Conservation (phyloP, 2,888 invertebrate genomes). For the Dolichopus griseipennis region DNA sequence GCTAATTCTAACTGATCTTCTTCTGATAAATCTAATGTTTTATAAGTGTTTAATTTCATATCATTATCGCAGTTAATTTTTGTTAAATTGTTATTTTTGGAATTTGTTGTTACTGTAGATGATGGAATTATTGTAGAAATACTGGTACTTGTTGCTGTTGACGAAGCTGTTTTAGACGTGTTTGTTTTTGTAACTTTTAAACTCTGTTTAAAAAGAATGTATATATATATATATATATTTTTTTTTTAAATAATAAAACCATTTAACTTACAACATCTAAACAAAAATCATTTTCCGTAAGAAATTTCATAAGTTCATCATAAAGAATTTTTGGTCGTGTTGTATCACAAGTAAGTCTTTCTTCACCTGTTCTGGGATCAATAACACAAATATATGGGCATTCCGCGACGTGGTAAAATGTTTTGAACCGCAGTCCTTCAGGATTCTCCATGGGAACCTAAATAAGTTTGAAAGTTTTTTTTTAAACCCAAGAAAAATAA, state of each 20-base stretch:
- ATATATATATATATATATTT: background rate
- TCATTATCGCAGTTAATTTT: background rate
- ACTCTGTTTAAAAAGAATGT: background rate
- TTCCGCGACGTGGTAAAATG: slow-evolving; percentile 53
- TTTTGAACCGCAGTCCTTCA: slow-evolving; percentile 54
- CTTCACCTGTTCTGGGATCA: slow-evolving; percentile 60
- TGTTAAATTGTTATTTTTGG: background rate
- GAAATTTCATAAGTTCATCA: slow-evolving; percentile 15
- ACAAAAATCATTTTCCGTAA: slow-evolving; percentile 11
- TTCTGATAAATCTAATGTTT: slow-evolving; percentile 34
- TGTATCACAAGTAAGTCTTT: slow-evolving; percentile 37
- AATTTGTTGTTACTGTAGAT: background rate
- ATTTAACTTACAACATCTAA: slow-evolving; percentile 13
- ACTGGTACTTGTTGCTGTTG: slow-evolving; percentile 7
- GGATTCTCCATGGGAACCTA: slow-evolving; percentile 40
- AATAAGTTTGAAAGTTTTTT: too few species aligned
- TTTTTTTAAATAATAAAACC: background rate
- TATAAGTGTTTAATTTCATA: background rate
- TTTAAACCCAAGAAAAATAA: too few species aligned
- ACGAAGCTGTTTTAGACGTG: slow-evolving; percentile 1
- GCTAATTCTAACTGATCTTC: slow-evolving; percentile 40
- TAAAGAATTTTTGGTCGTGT: slow-evolving; percentile 29
- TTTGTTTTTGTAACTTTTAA: background rate
- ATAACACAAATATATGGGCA: slow-evolving; percentile 58
- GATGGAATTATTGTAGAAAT: slow-evolving; percentile 7